Conservation (phyloP, 2,113 vertebrate species). For the Pungitius pungitius region DNA sequence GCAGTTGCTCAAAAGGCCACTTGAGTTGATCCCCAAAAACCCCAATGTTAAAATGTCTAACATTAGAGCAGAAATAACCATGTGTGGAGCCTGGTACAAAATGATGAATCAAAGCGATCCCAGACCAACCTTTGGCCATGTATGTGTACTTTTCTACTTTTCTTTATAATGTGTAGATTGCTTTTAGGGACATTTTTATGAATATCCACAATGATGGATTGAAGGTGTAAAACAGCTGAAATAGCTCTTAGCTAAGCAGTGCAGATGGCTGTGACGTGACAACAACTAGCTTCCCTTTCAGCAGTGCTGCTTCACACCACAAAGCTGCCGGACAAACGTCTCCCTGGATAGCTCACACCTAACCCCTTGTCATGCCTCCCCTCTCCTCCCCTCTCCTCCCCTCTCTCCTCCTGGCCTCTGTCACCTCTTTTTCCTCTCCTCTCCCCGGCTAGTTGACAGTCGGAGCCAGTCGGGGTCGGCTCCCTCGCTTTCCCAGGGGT, state of each 20-base stretch:
- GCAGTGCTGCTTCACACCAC: constrained; percentile 40
- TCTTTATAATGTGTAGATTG: background rate
- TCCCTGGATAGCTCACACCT: constrained; percentile 71
- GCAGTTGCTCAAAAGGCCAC: background rate
- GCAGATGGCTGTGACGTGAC: constrained; percentile 33
- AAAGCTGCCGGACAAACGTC: constrained; percentile 68
- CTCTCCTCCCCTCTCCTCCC: constrained; percentile 23
- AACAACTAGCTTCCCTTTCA: constrained; percentile 40
- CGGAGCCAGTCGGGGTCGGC: constrained; percentile 59
- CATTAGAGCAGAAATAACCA: background rate
- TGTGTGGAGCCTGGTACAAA: background rate
- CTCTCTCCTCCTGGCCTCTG: constrained; percentile 49
- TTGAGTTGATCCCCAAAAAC: background rate
- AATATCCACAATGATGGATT: background rate
- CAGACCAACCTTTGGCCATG: too few relatives aligned
- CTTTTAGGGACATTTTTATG: background rate
- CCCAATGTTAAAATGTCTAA: background rate
- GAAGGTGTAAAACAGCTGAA: background rate
- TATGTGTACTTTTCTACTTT: background rate
- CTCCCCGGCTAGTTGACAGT: constrained; percentile 73
- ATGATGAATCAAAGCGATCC: too few relatives aligned
- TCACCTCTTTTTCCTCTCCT: constrained; percentile 53
- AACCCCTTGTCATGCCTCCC: constrained; percentile 69
- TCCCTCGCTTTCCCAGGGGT: constrained; percentile 55
- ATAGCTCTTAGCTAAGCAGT: too few relatives aligned